A percentile compares a stretch with the other conserved stretches of the same genome.
These are phyloP conservation scores for Arge pagana DNA, from an alignment of 2,888 invertebrate genomes.

Conservation along the genomic window DNA sequence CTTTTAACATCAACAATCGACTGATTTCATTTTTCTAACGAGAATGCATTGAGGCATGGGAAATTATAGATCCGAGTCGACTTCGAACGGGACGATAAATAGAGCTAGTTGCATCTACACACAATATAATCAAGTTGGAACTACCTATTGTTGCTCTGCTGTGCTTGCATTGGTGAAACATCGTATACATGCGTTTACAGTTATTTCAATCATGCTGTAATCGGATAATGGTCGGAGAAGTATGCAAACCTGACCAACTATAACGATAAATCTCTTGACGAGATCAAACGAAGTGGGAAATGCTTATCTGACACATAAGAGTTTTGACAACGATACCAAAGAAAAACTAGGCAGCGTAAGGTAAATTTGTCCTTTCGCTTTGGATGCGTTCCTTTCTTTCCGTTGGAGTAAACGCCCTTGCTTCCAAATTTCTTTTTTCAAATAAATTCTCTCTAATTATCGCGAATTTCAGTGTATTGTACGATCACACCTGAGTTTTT, in stretches of 20 bases:
- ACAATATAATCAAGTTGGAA: slow-evolving; percentile 9
- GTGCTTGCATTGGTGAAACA: slow-evolving; percentile 33
- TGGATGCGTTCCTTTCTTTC: too few species aligned
- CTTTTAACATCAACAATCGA: neutral
- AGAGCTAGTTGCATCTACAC: slow-evolving; percentile 12
- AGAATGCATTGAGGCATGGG: too few species aligned
- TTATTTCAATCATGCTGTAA: slow-evolving; percentile 36
- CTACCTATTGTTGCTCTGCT: slow-evolving; percentile 21
- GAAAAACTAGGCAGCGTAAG: neutral
- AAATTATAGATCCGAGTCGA: neutral
- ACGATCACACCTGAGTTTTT: too few species aligned
- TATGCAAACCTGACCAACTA: slow-evolving; percentile 31
- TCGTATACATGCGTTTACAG: slow-evolving; percentile 33
- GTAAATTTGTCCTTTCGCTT: too few species aligned
- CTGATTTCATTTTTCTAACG: neutral
- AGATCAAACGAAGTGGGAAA: slow-evolving; percentile 2
- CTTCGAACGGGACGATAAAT: neutral
- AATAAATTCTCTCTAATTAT: too few species aligned
- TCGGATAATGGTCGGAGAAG: slow-evolving; percentile 29
- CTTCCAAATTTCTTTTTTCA: too few species aligned
- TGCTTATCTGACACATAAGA: slow-evolving; percentile 56
- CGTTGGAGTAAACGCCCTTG: too few species aligned
- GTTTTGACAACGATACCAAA: slow-evolving; percentile 48
- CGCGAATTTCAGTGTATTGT: too few species aligned
- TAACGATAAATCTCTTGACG: slow-evolving; percentile 9